A percentile compares a stretch with the other conserved stretches of the same genome.
Evolutionary conservation across 1,140 invertebrate genomes (phyloP).

Genomic region (Anastatus disparis): DNA sequence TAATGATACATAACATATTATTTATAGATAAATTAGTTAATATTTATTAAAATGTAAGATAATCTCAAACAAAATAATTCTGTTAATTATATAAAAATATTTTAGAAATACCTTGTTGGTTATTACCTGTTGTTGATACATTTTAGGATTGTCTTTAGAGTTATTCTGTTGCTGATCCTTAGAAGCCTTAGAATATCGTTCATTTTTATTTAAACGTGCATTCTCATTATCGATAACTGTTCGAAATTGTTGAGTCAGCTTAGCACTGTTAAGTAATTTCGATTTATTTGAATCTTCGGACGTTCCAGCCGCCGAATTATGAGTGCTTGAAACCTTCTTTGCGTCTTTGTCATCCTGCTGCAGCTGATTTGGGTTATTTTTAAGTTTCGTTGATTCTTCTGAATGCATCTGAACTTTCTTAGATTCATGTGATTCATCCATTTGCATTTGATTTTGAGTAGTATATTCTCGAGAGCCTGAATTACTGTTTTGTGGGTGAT

Average conservation of each 20-base stretch:
- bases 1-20: too few relatives aligned
- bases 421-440: conserved; percentile 17
- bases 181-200: conserved; percentile 37
- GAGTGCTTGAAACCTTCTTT: conserved; percentile 29
- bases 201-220: conserved; percentile 41
- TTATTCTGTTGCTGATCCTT: conserved; percentile 38
- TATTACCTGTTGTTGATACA: conserved; percentile 29
- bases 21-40: too few relatives aligned
- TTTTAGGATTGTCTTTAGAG: conserved; percentile 29
- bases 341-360: conserved; percentile 37
- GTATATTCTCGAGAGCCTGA: conserved; percentile 13
- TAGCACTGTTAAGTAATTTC: conserved; percentile 18
- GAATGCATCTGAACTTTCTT: conserved; percentile 15
- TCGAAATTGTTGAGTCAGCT: conserved; percentile 28
- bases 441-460: conserved; percentile 5
- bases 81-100: background rate
- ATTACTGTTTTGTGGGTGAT: conserved; percentile 16
- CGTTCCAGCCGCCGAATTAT: conserved; percentile 34
- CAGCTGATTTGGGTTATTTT: conserved; percentile 11
- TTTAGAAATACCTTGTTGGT: too few relatives aligned
- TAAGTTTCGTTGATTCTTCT: background rate
- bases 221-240: conserved; percentile 30
- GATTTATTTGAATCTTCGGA: conserved; percentile 28
- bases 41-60: too few relatives aligned
- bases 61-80: background rate